Conservation (phyloP, 2,888 invertebrate genomes). For the Blera fallax region DNA sequence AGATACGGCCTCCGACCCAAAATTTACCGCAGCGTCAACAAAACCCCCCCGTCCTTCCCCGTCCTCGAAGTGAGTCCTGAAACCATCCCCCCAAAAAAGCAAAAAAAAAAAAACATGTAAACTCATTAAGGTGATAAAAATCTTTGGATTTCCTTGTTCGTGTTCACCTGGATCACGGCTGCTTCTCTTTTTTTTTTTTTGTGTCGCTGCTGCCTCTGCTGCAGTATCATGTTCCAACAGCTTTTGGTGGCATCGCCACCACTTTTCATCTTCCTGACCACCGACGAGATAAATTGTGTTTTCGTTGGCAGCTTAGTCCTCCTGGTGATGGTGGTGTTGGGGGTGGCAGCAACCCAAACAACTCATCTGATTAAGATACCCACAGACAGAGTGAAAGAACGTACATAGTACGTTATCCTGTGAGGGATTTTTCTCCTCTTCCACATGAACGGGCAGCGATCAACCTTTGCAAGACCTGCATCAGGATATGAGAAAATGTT, state of each 20-base stretch:
- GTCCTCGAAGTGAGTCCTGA: not conserved
- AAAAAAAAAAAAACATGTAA: slow-evolving; percentile 55
- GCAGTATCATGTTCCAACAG: slow-evolving; percentile 52
- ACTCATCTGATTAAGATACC: slow-evolving; percentile 70
- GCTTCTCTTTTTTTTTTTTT: slow-evolving; percentile 14
- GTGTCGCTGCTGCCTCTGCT: slow-evolving; percentile 24
- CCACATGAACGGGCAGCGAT: slow-evolving; percentile 59
- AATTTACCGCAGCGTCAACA: slow-evolving; percentile 56
- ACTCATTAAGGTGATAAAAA: slow-evolving; percentile 73
- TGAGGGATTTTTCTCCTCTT: slow-evolving; percentile 49
- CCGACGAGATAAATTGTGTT: slow-evolving; percentile 56
- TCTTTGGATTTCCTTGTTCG: slow-evolving; percentile 65
- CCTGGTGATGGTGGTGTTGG: not conserved
- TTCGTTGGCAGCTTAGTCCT: slow-evolving; percentile 48
- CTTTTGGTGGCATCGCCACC: slow-evolving; percentile 56
- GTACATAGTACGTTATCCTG: slow-evolving; percentile 34
- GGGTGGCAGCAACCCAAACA: slow-evolving; percentile 45
- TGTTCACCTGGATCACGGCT: slow-evolving; percentile 52
- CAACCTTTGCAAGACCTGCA: slow-evolving; percentile 55
- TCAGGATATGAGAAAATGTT: slow-evolving; percentile 41
- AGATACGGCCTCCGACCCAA: not conserved
- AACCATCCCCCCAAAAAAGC: not conserved
- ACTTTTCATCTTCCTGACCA: slow-evolving; percentile 69
- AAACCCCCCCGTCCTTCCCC: slow-evolving; percentile 4
- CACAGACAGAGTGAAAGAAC: slow-evolving; percentile 29